phyloP scores from a whole-genome alignment of 2,113 vertebrate genomes.

The Ictalurus furcatus region DNA sequence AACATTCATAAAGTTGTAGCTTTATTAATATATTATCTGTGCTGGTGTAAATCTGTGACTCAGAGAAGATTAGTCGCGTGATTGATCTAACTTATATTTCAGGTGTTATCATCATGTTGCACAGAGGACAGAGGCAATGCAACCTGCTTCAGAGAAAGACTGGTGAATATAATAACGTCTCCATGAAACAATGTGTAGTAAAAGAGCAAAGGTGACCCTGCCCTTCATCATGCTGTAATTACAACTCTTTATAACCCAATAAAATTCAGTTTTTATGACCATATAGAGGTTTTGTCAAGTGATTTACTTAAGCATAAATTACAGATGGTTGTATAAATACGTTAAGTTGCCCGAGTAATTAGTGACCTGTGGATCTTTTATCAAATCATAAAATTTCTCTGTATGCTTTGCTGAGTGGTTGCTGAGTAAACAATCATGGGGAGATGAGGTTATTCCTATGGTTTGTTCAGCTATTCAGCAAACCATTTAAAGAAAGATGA shows the following conservation, averaged over 20 bases:
- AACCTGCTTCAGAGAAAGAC: not conserved
- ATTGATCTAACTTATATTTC: not conserved
- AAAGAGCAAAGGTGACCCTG: slow-evolving; percentile 11
- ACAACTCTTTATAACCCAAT: not conserved
- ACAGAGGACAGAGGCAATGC: not conserved
- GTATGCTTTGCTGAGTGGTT: not conserved
- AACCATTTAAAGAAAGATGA: not conserved
- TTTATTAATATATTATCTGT: not conserved
- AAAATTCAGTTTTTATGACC: not conserved
- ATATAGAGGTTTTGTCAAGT: not conserved
- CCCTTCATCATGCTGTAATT: not conserved
- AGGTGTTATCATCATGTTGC: not conserved
- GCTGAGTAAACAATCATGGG: not conserved
- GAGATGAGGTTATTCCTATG: not conserved
- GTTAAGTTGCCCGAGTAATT: not conserved
- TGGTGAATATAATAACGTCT: not conserved
- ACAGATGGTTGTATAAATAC: not conserved
- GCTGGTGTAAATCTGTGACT: not conserved
- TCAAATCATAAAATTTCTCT: not conserved
- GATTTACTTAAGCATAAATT: not conserved
- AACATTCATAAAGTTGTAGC: not conserved
- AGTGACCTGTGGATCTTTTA: not conserved
- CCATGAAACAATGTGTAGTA: slow-evolving; percentile 8
- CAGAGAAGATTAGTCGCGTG: not conserved
- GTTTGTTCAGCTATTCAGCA: not conserved